Evolutionary conservation across 2,797 vertebrate species (phyloP).

Genomic region (Avahi laniger): DNA sequence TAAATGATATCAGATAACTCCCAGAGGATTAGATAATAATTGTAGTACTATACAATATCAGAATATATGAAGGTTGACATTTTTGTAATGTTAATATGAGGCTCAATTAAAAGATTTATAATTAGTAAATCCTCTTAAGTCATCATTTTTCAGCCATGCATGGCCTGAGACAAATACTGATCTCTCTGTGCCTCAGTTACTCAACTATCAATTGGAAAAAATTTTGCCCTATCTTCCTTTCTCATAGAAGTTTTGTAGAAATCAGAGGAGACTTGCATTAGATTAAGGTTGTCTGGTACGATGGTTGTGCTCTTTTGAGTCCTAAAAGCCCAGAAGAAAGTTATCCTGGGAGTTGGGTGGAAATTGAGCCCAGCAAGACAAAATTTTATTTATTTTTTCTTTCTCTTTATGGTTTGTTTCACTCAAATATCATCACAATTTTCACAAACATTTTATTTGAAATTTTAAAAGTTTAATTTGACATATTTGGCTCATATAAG

Average conservation of each 20-base stretch:
- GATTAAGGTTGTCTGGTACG: neutral
- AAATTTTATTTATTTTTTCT: neutral
- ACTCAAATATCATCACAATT: neutral
- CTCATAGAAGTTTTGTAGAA: neutral
- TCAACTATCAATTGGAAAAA: neutral
- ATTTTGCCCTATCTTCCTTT: neutral
- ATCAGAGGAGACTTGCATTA: neutral
- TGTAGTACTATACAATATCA: neutral
- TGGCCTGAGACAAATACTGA: neutral
- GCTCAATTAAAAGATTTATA: neutral
- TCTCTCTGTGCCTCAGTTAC: neutral
- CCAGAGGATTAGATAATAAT: neutral
- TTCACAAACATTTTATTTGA: neutral
- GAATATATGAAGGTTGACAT: neutral
- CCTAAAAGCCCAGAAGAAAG: neutral
- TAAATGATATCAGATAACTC: neutral
- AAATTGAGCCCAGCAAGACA: neutral
- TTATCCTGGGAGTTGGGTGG: neutral
- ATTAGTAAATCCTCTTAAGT: neutral
- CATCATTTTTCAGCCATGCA: neutral
- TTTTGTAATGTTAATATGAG: neutral
- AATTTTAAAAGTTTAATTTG: neutral
- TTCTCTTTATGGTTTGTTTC: neutral
- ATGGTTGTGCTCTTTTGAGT: neutral
- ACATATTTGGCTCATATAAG: neutral